phyloP scores from a whole-genome alignment of 2,797 vertebrate species.

The Neopelma chrysocephalum region DNA sequence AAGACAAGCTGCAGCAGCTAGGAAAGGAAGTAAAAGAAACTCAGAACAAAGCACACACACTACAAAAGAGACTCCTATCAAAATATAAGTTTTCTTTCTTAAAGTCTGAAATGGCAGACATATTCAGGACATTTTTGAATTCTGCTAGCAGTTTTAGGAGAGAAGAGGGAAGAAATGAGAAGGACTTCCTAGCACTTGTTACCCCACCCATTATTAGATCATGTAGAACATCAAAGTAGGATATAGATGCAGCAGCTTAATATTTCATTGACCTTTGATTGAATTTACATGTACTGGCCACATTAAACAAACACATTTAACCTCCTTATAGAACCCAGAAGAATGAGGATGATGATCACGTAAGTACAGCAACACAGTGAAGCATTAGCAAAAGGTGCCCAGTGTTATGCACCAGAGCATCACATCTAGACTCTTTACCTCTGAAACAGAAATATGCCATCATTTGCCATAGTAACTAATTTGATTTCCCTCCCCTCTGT shows the following conservation, averaged over 20 bases:
- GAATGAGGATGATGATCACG: not conserved
- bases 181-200: not conserved
- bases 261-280: not conserved
- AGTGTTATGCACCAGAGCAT: not conserved
- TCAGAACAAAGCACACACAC: not conserved
- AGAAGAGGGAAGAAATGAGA: not conserved
- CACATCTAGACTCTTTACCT: not conserved
- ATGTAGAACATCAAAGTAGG: not conserved
- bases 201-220: not conserved
- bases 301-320: not conserved
- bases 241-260: not conserved
- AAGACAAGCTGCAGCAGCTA: not conserved
- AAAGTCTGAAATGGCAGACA: not conserved
- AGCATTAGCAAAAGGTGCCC: not conserved
- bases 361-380: not conserved
- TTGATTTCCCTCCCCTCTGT: not conserved
- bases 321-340: not conserved
- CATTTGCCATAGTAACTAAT: not conserved
- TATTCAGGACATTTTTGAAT: slow-evolving; percentile 1
- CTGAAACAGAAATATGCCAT: not conserved
- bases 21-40: not conserved
- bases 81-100: not conserved
- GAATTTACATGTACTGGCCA: not conserved
- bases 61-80: not conserved
- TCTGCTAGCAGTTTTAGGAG: not conserved